Evolutionary conservation across 2,113 vertebrate species (phyloP), one percentile per base, ranked within the genome.

Genomic region (Trinectes maculatus): DNA sequence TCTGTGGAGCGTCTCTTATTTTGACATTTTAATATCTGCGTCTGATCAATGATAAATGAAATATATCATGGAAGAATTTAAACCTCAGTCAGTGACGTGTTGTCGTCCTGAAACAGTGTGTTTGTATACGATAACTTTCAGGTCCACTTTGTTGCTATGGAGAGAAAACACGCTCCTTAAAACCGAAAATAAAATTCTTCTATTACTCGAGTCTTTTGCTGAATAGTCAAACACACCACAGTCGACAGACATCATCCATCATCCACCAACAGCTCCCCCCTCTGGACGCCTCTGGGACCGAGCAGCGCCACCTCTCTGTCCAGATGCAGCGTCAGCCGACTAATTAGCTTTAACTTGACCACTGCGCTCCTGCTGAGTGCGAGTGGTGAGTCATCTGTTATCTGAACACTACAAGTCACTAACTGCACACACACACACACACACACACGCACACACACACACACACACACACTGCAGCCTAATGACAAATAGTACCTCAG

Each of bases 301-400:
- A n/a, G n/a, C n/a, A n/a, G 33, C 18, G 15, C 10, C 11, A 43
- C 26, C 7, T 33, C 26, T 59, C 15, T 29, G 9, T 59, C 1
- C 2, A 46, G 0, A 46, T 3, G 19, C 48, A 19, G 39, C 36
- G 26, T 19, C 37, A 12, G 6, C 18, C 39, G 70, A 77, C 52
- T 40, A 39, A 63, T 58, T 40, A 44, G 59, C 34, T 63, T 58
- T 19, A 66, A 49, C 51, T 43, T 43, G 55, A 61, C 46, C 58
- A 33, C 36, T 12, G 36, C 48, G 68, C 29, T 59, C 21, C 22
- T 16, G 39, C 11, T 19, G 59, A 44, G 19, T 43, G 53, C 11
- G 24, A 57, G 34, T 21, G 55, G 59, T 43, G 58, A 83, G 19
- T 75, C 55, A 62, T 61, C 36, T 4, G 15, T 73, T 57, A 79